A percentile compares a stretch with the other conserved stretches of the same genome.
These are phyloP conservation scores for Luperina nickerlii DNA, from an alignment of 2,888 invertebrate genomes.

Conservation along the genomic window DNA sequence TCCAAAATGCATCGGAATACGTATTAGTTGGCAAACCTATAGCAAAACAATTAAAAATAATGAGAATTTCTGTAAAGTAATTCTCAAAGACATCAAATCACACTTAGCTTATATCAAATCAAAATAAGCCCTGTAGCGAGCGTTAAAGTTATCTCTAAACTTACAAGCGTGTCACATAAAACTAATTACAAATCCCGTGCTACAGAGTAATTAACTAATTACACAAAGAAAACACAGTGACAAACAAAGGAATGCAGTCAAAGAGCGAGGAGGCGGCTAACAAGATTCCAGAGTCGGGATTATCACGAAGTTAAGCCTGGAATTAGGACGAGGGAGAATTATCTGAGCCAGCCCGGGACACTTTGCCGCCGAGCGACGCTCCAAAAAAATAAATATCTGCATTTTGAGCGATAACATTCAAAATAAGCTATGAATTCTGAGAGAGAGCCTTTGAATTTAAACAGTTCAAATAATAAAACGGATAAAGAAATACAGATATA, in stretches of 20 bases:
- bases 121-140: constrained; percentile 11
- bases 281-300: constrained; percentile 68
- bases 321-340: constrained; percentile 66
- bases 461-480: constrained; percentile 28
- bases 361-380: constrained; percentile 13
- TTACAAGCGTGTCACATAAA: constrained; percentile 35
- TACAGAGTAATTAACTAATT: constrained; percentile 62
- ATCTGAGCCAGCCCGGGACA: constrained; percentile 60
- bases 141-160: constrained; percentile 12
- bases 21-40: no score
- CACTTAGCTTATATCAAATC: constrained; percentile 8
- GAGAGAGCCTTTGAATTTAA: constrained; percentile 40
- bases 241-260: constrained; percentile 61
- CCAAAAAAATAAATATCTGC: constrained; percentile 63
- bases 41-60: not conserved
- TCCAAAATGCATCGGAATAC: not conserved
- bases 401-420: constrained; percentile 56
- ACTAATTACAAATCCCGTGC: constrained; percentile 54
- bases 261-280: constrained; percentile 66
- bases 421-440: constrained; percentile 54
- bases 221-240: constrained; percentile 56
- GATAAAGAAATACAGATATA: constrained; percentile 35
- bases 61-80: not conserved
- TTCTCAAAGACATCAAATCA: constrained; percentile 6
- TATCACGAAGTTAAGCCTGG: constrained; percentile 66